Base-by-base conservation (phyloP, 2,888 invertebrate species). In the Charanyca ferruginea region DNA sequence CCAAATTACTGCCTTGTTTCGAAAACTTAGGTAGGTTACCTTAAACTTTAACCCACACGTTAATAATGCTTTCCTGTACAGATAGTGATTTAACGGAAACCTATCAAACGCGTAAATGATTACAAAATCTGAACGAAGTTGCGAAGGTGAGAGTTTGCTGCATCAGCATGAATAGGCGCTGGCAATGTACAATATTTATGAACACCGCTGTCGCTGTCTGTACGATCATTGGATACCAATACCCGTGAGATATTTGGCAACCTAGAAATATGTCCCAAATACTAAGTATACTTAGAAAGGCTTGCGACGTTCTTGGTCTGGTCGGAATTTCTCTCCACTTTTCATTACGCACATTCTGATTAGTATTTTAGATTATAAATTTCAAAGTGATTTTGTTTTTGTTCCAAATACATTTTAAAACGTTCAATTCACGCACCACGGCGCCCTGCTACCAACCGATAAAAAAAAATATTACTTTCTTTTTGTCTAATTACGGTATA, bases 141-240 rank as follows among this genome's bases (percentile, higher is more conserved):
- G 51, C 54, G 25, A 52, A 38, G n/a, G 18, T 38, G 66, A 22
- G 42, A 54, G 42, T 54, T 78, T 79, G 81, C 78, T 35, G 28
- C 49, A 38, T 48, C 28, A 13, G 7, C 13, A n/a, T 4, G 44
- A 55, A 8, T 52, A 80, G 78, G 74, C 78, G 81, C 73, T 44
- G 8, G 13, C 11, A 6, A 23, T 18, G 25, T 22, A 28, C 42
- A 28, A 22, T n/a, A n/a, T 16, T 38, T 38, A 16, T 38, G 38
- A 16, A 16, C 38, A 25, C 5, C 20, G 16, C 11, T 11, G 13
- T 67, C 4, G 28, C 23, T 13, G 9, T 13, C 11, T n/a, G 4
- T 32, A 53, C 16, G 7, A 66, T 4, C 11, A 13, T 28, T n/a
- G 6, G 6, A 32, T 22, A 42, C 38, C 22, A 61, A 23, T 16